Conservation (phyloP, 1,140 invertebrate genomes). For the Scaptomyza pallida region DNA sequence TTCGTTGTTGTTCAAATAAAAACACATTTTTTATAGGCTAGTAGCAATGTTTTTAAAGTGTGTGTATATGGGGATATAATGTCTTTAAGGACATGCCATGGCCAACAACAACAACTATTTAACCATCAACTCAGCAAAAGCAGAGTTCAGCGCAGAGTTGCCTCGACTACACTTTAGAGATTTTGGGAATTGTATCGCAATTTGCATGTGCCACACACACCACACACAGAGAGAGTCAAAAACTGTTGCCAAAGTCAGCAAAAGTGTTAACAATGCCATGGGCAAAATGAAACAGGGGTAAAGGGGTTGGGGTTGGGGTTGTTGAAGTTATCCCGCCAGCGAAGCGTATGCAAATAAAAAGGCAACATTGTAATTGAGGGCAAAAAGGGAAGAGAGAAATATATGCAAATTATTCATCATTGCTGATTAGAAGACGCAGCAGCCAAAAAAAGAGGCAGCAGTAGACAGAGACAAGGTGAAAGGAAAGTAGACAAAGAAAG, state of each 20-base stretch:
- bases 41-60: slow-evolving; percentile 40
- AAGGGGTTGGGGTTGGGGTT: too few species aligned
- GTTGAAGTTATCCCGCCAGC: slow-evolving; percentile 8
- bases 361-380: slow-evolving; percentile 79
- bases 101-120: slow-evolving; percentile 77
- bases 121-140: slow-evolving; percentile 48
- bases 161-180: slow-evolving; percentile 59
- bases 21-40: slow-evolving; percentile 74
- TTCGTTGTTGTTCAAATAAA: slow-evolving; percentile 62
- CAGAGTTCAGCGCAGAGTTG: too few species aligned
- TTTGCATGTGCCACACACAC: slow-evolving; percentile 64
- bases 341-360: slow-evolving; percentile 76
- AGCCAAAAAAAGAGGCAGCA: slow-evolving; percentile 34
- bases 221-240: neutral
- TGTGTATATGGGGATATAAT: neutral
- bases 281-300: neutral
- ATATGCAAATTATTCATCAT: slow-evolving; percentile 84
- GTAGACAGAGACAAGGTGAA: slow-evolving; percentile 9
- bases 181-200: slow-evolving; percentile 80
- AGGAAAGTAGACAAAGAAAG: slow-evolving; percentile 9
- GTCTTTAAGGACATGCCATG: slow-evolving; percentile 42
- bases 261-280: slow-evolving; percentile 42
- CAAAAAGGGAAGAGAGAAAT: slow-evolving; percentile 56
- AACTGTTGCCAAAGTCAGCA: slow-evolving; percentile 46
- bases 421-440: slow-evolving; percentile 80